Evolutionary conservation across 1,140 invertebrate genomes (phyloP), one percentile per base, ranked within the genome.

Genomic region (Sycobia sp.): DNA sequence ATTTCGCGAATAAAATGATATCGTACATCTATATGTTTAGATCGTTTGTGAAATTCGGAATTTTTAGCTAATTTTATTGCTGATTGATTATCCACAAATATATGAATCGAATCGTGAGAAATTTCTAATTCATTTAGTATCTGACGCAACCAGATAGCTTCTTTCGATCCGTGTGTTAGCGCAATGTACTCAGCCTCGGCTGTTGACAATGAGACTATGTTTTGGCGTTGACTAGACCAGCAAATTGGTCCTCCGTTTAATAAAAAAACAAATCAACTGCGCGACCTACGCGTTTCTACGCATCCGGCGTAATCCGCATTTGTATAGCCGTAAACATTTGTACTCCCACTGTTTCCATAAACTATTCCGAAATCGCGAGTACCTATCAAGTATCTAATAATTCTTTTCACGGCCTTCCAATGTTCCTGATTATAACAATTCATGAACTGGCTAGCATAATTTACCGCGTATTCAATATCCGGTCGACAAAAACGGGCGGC

Each of bases 1-100:
- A 71, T 60, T 32, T 76, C 69, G 29, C 73, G 47, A 9, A 77
- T 57, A 69, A 69, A 77, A 62, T 74, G 73, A 65, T 62, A 72
- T 18, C 68, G 65, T 0, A 78, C 67, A 51, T 79, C 73, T 22
- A 82, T 79, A 63, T 82, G n/a, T n/a, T n/a, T n/a, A n/a, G n/a
- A n/a, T n/a, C n/a, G n/a, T n/a, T n/a, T n/a, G n/a, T n/a, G n/a
- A 60, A 77, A 73, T 54, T 75, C 72, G 36, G 67, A 62, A 68
- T 76, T 78, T 56, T 81, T 78, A 8, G 71, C 70, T 23, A 74
- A 43, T 25, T 70, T 67, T 1, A 73, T 71, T 1, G 71, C 68
- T 43, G 69, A 65, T 50, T 71, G 64, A 60, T 75, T 76, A 49
- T 75, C 72, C 10, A 68, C 46, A 23, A 23, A 50, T 1, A 51